Base-by-base conservation (phyloP, 2,797 vertebrate genomes). In the Mallotus villosus region DNA sequence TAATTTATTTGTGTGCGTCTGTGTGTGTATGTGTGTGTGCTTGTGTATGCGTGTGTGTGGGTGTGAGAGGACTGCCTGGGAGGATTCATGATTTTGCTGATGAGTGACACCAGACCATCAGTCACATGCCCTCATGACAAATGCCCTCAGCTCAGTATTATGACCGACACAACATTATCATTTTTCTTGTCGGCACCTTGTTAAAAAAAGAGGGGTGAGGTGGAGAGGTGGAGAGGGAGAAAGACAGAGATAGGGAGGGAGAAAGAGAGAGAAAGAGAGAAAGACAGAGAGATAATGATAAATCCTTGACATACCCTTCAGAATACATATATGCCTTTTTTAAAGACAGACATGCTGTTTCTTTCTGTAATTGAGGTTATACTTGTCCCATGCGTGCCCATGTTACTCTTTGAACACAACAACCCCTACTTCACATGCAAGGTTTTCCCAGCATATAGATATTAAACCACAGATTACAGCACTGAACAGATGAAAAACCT, bases 131-230 rank as follows among this genome's bases (percentile, higher is more conserved):
- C 87, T 78, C 67, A 64, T 91, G 88, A 92, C 84, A 89, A 86
- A 92, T 90, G 79, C 72, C 73, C 70, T 71, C 27, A 73, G 82
- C 81, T 84, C 82, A 73, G 80, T 84, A 86, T 89, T 84, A 81
- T 86, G 87, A 88, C 88, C 85, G 78, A 85, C 84, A 82, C 81
- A 85, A 89, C 90, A 92, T 93, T 91, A 90, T 91, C 88, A 91
- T 92, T 91, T 91, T 88, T 92, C 91, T 91, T 88, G 83, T 90
- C 88, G 83, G 85, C 85, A 87, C 81, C 84, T 90, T 88, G 84
- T 24, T 67, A 81, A 70, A 34, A 70, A 46, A 64, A 68, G n/a
- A 55, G 65, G 67, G 51, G 21, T 58, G 17, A 8, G 57, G 0
- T 5, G 62, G 21, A 70, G 22, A 53, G 51, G 1, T 17, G 55